Base-by-base conservation (phyloP, 2,888 invertebrate genomes). In the Alcis repandata region DNA sequence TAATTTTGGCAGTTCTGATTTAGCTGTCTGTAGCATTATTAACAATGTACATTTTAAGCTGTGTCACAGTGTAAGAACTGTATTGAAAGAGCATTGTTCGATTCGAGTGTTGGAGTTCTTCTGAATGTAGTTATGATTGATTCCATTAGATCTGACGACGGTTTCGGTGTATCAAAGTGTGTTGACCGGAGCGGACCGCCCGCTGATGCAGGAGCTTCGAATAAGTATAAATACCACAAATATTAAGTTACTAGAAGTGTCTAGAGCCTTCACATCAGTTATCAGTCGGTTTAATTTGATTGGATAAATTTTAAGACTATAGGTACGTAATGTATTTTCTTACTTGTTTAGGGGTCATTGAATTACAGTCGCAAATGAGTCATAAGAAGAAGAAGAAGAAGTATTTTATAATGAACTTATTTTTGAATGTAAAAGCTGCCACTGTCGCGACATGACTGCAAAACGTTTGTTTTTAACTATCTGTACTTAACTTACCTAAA, bases 161-260 rank as follows among this genome's bases (percentile, higher is more conserved):
- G 85, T 85, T 88, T 88, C 89, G 90, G 90, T 87, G 83, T 86
- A 90, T 88, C 89, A 89, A 89, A 90, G 88, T 87, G 84, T 89
- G 88, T 86, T 89, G 88, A 90, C 87, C 84, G 84, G 85, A 73
- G 74, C 71, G 79, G 90, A 89, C 91, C 92, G 82, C 92, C 91
- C 88, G 90, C 90, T 84, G 91, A 68, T 70, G 72, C 78, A 77
- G 80, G 77, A 84, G 83, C 82, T 75, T 79, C 80, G 77, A 76
- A 78, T 80, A 78, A 77, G 73, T 77, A 77, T 75, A 76, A 74
- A 68, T 74, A 74, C 66, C 65, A 73, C 72, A 74, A 73, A 63
- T 79, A 79, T 69, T 67, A 76, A 77, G 70, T 67, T 76, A 72
- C 74, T 82, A 83, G 84, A 88, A 68, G 72, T 66, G 82, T 63